These are phyloP conservation scores for Lucifuga dentata DNA, from an alignment of 2,113 vertebrate genomes.

Conservation along the genomic window DNA sequence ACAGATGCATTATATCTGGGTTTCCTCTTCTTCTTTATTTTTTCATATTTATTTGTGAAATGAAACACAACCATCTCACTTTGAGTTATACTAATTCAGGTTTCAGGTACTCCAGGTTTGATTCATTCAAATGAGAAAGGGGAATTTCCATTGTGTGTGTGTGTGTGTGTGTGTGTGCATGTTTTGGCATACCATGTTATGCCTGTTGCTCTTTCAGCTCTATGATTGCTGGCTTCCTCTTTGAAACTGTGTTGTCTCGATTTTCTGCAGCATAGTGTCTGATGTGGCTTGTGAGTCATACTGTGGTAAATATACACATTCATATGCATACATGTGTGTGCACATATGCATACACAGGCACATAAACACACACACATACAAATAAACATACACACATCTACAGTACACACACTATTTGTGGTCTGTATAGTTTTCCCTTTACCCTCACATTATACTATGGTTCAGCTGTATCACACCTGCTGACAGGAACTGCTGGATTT, in stretches of 20 bases:
- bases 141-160: slow-evolving; percentile 58
- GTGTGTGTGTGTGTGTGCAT: slow-evolving; percentile 20
- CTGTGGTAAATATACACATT: slow-evolving; percentile 75
- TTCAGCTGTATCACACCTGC: slow-evolving; percentile 4
- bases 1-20: too few species aligned
- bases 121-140: slow-evolving; percentile 68
- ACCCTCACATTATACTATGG: slow-evolving; percentile 18
- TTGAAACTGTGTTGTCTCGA: slow-evolving; percentile 80
- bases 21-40: too few species aligned
- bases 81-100: neutral
- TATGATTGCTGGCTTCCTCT: slow-evolving; percentile 79
- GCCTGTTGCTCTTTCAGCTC: slow-evolving; percentile 68
- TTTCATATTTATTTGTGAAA: neutral
- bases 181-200: slow-evolving; percentile 9
- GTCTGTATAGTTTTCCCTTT: slow-evolving; percentile 38
- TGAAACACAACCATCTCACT: slow-evolving; percentile 1
- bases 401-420: slow-evolving; percentile 18
- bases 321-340: slow-evolving; percentile 34
- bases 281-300: slow-evolving; percentile 80
- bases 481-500: slow-evolving; percentile 28
- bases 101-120: slow-evolving; percentile 35
- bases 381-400: slow-evolving; percentile 30
- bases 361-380: slow-evolving; percentile 23
- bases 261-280: slow-evolving; percentile 72
- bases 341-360: slow-evolving; percentile 31